Percentiles rank a stretch among this genome's conserved stretches.
Evolutionary conservation across 1,140 invertebrate genomes (phyloP).

Genomic region (Platorchestia sp.): DNA sequence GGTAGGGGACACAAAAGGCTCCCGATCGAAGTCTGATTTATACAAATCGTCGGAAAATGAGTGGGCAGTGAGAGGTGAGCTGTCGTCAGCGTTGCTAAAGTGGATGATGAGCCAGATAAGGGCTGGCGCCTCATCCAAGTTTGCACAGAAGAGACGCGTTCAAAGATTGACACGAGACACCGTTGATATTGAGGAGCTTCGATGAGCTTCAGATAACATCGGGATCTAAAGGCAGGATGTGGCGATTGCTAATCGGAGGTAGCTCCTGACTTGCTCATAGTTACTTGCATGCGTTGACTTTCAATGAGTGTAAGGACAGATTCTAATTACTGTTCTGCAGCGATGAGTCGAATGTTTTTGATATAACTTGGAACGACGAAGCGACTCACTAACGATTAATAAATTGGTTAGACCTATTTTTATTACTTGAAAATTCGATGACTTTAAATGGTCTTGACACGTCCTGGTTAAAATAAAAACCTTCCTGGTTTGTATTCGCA

Average conservation of each 20-base stretch:
- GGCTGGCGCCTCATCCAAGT: constrained; percentile 1
- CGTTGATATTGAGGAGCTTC: neutral
- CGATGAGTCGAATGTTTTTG: neutral
- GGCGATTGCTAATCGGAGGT: neutral
- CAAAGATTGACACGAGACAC: constrained; percentile 29
- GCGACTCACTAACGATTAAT: neutral
- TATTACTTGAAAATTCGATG: neutral
- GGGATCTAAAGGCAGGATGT: neutral
- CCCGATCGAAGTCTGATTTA: constrained; percentile 34
- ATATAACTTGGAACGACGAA: neutral
- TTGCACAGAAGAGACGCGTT: constrained; percentile 28
- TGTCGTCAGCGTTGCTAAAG: constrained; percentile 38
- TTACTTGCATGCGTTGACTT: neutral
- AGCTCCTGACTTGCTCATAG: neutral
- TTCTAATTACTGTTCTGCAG: neutral
- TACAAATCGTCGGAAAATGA: constrained; percentile 31
- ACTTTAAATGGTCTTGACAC: neutral
- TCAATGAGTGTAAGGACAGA: neutral
- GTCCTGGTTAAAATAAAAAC: too few relatives aligned
- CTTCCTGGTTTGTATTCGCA: too few relatives aligned
- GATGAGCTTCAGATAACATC: neutral
- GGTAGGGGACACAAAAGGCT: constrained; percentile 26
- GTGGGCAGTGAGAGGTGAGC: constrained; percentile 36
- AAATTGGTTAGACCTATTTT: neutral
- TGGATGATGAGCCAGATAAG: constrained; percentile 42